These are phyloP conservation scores for Ophion costatus DNA, from an alignment of 2,888 invertebrate species.

Conservation along the genomic window DNA sequence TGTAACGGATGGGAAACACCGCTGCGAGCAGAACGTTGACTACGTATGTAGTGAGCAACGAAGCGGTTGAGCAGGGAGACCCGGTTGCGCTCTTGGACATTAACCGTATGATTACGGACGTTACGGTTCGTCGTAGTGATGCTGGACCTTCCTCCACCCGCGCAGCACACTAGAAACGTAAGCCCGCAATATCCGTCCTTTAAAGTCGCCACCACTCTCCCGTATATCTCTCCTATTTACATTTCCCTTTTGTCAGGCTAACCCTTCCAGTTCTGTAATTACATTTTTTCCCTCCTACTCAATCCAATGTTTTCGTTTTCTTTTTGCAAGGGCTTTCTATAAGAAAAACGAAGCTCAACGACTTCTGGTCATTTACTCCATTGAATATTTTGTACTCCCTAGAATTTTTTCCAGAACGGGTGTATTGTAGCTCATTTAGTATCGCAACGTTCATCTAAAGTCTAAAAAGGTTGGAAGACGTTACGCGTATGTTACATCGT, in stretches of 20 bases:
- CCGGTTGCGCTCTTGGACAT: conserved; percentile 75
- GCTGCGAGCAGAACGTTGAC: conserved; percentile 73
- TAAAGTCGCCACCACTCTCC: conserved; percentile 35
- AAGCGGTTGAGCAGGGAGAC: conserved; percentile 52
- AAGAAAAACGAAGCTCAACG: neutral
- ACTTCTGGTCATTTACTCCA: neutral
- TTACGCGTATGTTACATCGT: no score
- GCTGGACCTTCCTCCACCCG: conserved; percentile 21
- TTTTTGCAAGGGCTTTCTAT: neutral
- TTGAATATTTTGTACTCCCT: no score
- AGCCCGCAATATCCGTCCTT: conserved; percentile 17
- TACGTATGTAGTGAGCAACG: conserved; percentile 61
- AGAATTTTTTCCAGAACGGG: no score
- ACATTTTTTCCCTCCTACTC: neutral
- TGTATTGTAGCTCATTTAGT: no score
- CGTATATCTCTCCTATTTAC: conserved; percentile 27
- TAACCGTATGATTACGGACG: conserved; percentile 71
- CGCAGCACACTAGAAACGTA: conserved; percentile 27
- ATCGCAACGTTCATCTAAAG: no score
- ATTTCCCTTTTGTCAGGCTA: conserved; percentile 13
- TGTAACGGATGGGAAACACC: conserved; percentile 82
- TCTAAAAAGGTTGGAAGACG: no score
- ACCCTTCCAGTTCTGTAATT: conserved; percentile 6
- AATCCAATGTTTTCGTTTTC: neutral
- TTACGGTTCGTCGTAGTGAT: conserved; percentile 25